Evolutionary conservation across 2,113 vertebrate species (phyloP).

Genomic region (Thamnaconus septentrionalis): DNA sequence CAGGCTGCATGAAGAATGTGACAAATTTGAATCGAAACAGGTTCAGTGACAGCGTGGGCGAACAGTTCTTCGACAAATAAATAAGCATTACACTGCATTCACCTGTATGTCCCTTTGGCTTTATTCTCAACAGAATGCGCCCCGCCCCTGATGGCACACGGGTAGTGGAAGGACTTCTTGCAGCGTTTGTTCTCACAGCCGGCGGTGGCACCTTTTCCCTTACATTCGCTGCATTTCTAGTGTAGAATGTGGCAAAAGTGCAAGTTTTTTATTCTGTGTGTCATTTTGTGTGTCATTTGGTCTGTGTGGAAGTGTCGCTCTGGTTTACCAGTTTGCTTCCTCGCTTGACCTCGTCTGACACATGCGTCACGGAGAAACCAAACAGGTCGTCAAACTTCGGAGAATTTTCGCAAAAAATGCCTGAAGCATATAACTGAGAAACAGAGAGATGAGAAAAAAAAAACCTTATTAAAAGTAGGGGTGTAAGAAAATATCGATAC

Average conservation of each 20-base stretch:
- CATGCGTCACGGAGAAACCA: slow-evolving; percentile 66
- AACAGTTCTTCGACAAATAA: too few species aligned
- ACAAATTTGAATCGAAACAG: background rate
- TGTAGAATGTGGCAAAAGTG: background rate
- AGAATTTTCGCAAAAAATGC: slow-evolving; percentile 44
- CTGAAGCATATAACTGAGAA: slow-evolving; percentile 72
- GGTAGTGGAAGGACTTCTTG: slow-evolving; percentile 74
- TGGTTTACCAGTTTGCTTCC: slow-evolving; percentile 65
- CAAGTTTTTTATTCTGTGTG: background rate
- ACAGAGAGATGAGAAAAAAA: background rate
- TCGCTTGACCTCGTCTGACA: slow-evolving; percentile 57
- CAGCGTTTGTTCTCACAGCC: slow-evolving; percentile 71
- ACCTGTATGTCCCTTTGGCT: slow-evolving; percentile 40
- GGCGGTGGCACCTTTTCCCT: slow-evolving; percentile 62
- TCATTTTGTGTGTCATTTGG: rapidly evolving
- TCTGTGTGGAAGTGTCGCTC: background rate
- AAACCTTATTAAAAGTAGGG: too few species aligned
- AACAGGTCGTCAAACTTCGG: slow-evolving; percentile 65
- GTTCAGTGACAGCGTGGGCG: too few species aligned
- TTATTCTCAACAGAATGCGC: slow-evolving; percentile 25
- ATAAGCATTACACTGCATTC: slow-evolving; percentile 13
- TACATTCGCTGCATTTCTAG: slow-evolving; percentile 55
- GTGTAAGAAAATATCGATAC: too few species aligned
- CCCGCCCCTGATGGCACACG: slow-evolving; percentile 53
- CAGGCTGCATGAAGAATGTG: slow-evolving; percentile 39